Percentiles rank a stretch among this genome's conserved stretches.
These are phyloP conservation scores for Cettia cetti DNA, from an alignment of 2,113 vertebrate species.

Conservation along the genomic window DNA sequence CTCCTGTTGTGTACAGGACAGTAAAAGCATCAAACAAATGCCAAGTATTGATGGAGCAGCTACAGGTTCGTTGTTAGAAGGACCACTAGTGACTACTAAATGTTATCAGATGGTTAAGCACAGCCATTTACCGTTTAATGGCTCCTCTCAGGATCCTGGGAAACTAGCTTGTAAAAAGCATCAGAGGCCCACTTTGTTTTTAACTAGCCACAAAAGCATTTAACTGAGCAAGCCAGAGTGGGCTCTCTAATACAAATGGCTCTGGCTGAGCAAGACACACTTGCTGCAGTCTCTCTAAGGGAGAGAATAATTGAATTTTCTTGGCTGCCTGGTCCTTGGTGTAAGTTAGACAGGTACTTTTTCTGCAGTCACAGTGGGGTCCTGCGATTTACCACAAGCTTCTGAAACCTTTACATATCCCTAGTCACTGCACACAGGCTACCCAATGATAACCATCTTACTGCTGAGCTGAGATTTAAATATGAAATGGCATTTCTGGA, in stretches of 20 bases:
- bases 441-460: neutral
- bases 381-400: neutral
- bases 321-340: neutral
- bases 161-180: slow-evolving; percentile 31
- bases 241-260: neutral
- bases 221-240: neutral
- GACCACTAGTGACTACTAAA: slow-evolving; percentile 52
- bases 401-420: neutral
- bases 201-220: neutral
- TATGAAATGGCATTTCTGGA: neutral
- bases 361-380: neutral
- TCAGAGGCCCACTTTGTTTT: neutral
- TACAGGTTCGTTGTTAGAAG: neutral
- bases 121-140: neutral
- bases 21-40: neutral
- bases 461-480: neutral
- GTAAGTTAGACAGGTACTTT: neutral
- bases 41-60: slow-evolving; percentile 2
- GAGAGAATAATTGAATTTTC: neutral
- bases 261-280: neutral
- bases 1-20: neutral
- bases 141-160: slow-evolving; percentile 14
- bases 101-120: slow-evolving; percentile 14
- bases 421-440: neutral
- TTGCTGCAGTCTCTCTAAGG: neutral